Conservation (phyloP, 2,888 invertebrate species). For the Cerastis leucographa region DNA sequence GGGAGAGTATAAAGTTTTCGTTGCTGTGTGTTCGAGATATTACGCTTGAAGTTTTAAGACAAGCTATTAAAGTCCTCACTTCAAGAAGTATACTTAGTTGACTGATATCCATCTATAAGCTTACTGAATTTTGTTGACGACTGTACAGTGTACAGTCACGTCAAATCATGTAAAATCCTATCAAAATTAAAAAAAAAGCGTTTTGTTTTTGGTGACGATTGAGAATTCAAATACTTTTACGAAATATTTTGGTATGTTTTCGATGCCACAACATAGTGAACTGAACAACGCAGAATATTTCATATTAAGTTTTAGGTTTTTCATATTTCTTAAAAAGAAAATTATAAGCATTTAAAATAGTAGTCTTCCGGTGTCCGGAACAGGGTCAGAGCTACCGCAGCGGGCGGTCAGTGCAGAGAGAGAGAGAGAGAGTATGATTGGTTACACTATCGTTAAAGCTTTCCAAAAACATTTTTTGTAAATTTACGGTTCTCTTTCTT, state of each 20-base stretch:
- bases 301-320: too few species aligned
- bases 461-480: not conserved
- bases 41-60: slow-evolving; percentile 14
- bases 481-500: not conserved
- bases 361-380: too few species aligned
- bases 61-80: not conserved
- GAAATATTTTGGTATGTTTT: not conserved
- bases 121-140: slow-evolving; percentile 1
- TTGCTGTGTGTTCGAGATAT: slow-evolving; percentile 25
- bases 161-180: not conserved
- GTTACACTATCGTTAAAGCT: not conserved
- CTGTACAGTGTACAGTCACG: not conserved
- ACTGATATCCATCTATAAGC: not conserved
- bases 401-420: too few species aligned
- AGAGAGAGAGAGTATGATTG: not conserved
- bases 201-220: not conserved
- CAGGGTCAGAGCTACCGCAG: too few species aligned
- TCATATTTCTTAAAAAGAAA: too few species aligned
- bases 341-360: too few species aligned
- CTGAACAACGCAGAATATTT: not conserved
- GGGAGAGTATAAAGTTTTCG: slow-evolving; percentile 34
- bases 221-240: not conserved
- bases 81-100: not conserved
- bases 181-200: too few species aligned
- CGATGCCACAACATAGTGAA: not conserved